Evolutionary conservation across 2,888 invertebrate species (phyloP).

Genomic region (Ectemnius cavifrons): DNA sequence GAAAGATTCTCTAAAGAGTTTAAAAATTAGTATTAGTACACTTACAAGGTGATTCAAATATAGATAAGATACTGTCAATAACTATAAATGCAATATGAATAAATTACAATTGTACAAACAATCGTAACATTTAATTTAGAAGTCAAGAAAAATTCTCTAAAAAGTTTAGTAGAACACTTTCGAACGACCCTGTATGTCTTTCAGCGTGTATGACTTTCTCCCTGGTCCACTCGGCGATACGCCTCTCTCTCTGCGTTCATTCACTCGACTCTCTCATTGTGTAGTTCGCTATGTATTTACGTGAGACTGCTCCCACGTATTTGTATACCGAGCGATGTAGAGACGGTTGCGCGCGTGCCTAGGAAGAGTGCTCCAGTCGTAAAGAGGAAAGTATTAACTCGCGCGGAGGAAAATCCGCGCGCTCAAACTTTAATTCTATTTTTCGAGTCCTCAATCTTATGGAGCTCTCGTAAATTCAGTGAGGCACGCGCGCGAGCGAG

Average conservation of each 20-base stretch:
- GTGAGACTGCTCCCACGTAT: not conserved
- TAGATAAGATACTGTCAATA: too few relatives aligned
- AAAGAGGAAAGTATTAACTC: constrained; percentile 28
- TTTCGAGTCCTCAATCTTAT: constrained; percentile 35
- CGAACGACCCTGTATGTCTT: not conserved
- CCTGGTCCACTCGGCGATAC: not conserved
- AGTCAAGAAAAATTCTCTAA: too few relatives aligned
- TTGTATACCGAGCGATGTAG: not conserved
- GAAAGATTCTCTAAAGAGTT: too few relatives aligned
- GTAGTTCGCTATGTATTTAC: not conserved
- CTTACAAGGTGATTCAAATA: too few relatives aligned
- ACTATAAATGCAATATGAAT: too few relatives aligned
- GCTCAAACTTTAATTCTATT: constrained; percentile 28
- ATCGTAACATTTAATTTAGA: too few relatives aligned
- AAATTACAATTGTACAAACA: too few relatives aligned
- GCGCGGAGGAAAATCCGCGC: constrained; percentile 14
- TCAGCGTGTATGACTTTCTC: not conserved
- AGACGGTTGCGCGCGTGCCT: not conserved
- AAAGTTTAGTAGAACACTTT: not conserved
- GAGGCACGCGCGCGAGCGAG: too few relatives aligned
- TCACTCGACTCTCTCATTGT: not conserved
- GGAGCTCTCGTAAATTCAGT: not conserved
- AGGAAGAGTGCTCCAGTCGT: not conserved
- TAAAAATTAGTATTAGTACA: too few relatives aligned
- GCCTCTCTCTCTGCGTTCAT: not conserved